Evolutionary conservation across 2,797 vertebrate genomes (phyloP), one percentile per base, ranked within the genome.

Genomic region (Okamejei kenojei): DNA sequence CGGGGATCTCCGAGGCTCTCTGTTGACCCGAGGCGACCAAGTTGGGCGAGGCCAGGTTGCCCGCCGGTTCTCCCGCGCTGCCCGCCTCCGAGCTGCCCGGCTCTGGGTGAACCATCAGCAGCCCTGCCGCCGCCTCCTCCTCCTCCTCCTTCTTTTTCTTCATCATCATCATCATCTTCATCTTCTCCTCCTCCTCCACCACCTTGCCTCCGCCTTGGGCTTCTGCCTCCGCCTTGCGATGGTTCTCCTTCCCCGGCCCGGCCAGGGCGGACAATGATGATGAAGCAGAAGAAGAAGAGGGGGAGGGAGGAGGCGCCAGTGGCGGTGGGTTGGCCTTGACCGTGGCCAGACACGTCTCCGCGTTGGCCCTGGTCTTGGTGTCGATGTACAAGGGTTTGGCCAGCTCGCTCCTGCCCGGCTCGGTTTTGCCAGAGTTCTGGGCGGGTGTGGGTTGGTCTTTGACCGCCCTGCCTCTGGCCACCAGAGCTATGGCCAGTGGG

Each of bases 341-440:
- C 0, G 96, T 95, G 94, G 98, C 98, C 94, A 97, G 96, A 6
- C 45, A 54, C 0, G 97, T 96, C 94, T 99, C 98, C 23, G 97
- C 95, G 35, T 96, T 96, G n/a, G 98, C 96, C 94, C 98, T 97
- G 94, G 99, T 96, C 96, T 99, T 99, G 93, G 99, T 99, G 95
- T 99, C 98, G 0, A 99, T 98, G 93, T 98, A 99, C 81, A 99
- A 97, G 0, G 98, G 99, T 94, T 99, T 98, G 95, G 98, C 97
- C 95, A 99, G 98, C 96, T 99, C 98, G 0, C 97, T 96, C 96
- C 99, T 99, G 90, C 96, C 95, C 45, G 95, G 17, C 0, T 97
- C 97, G 94, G 96, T 97, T 95, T 96, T 97, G 94, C 96, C 96
- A 93, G 97, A 96, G 94, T 97, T 97, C 94, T 97, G 97, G 94